Conservation (phyloP, 2,797 vertebrate species). For the Xyrichtys novacula region DNA sequence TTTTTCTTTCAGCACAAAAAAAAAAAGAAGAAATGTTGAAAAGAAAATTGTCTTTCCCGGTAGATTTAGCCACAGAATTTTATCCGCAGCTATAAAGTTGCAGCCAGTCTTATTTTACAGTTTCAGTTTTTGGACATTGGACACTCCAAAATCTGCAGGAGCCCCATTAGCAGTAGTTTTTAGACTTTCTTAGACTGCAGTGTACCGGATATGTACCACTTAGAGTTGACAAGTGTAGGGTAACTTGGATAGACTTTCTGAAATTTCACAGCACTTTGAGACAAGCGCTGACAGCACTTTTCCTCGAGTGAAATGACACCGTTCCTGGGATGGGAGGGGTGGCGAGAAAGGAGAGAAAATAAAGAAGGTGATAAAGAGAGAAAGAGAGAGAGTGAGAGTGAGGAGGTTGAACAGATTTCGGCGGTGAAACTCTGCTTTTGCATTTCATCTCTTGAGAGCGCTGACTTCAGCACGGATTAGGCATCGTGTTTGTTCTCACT, state of each 20-base stretch:
- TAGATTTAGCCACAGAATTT: background rate
- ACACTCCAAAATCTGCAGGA: conserved; percentile 44
- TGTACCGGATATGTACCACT: conserved; percentile 77
- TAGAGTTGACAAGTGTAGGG: conserved; percentile 73
- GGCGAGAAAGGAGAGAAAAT: conserved; percentile 61
- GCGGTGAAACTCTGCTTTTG: conserved; percentile 58
- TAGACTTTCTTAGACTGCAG: conserved; percentile 53
- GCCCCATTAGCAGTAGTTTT: conserved; percentile 63
- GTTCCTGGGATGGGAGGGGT: conserved; percentile 62
- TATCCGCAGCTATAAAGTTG: conserved; percentile 8
- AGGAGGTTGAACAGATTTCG: conserved; percentile 59
- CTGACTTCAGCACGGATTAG: conserved; percentile 84
- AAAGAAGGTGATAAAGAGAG: conserved; percentile 29
- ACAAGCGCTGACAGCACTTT: conserved; percentile 82
- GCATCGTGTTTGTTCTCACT: conserved; percentile 76
- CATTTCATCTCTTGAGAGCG: conserved; percentile 77
- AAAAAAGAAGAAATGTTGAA: background rate
- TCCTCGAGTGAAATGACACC: conserved; percentile 81
- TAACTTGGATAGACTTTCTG: conserved; percentile 80
- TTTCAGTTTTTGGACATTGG: conserved; percentile 46
- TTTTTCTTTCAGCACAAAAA: background rate
- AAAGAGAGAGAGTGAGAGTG: background rate
- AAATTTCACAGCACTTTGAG: conserved; percentile 77
- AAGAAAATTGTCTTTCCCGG: background rate
- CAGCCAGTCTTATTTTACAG: conserved; percentile 22